These are phyloP conservation scores for Eumaeus atala DNA, from an alignment of 1,140 invertebrate species.

Conservation along the genomic window DNA sequence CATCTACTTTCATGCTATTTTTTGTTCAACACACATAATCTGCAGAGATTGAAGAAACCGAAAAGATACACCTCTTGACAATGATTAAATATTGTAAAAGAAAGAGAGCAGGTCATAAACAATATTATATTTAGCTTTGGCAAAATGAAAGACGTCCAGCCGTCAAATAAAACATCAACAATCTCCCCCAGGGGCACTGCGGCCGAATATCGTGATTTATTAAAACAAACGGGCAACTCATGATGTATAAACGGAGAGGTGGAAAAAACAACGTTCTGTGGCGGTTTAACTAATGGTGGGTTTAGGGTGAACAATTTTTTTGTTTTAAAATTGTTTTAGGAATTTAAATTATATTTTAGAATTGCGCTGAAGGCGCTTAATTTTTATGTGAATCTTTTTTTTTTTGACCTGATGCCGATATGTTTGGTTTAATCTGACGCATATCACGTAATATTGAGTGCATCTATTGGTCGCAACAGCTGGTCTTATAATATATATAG, in stretches of 20 bases:
- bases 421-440: too few species aligned
- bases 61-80: neutral
- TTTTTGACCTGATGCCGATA: too few species aligned
- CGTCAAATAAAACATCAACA: slow-evolving; percentile 8
- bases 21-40: neutral
- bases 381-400: too few species aligned
- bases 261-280: slow-evolving; percentile 4
- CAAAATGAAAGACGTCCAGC: slow-evolving; percentile 11
- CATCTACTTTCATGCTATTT: neutral
- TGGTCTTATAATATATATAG: too few species aligned
- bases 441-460: too few species aligned
- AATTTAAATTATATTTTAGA: too few species aligned
- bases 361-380: too few species aligned
- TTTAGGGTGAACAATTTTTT: neutral
- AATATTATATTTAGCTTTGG: slow-evolving; percentile 12
- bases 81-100: slow-evolving; percentile 4
- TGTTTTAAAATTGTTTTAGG: neutral
- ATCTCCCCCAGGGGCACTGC: slow-evolving; percentile 2
- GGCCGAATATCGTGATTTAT: slow-evolving; percentile 6
- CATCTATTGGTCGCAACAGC: too few species aligned
- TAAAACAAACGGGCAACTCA: slow-evolving; percentile 5
- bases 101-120: slow-evolving; percentile 2
- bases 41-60: neutral
- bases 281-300: slow-evolving; percentile 4
- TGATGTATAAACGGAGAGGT: slow-evolving; percentile 7